phyloP scores from a whole-genome alignment of 2,888 invertebrate genomes.

The Drosophila formosana region DNA sequence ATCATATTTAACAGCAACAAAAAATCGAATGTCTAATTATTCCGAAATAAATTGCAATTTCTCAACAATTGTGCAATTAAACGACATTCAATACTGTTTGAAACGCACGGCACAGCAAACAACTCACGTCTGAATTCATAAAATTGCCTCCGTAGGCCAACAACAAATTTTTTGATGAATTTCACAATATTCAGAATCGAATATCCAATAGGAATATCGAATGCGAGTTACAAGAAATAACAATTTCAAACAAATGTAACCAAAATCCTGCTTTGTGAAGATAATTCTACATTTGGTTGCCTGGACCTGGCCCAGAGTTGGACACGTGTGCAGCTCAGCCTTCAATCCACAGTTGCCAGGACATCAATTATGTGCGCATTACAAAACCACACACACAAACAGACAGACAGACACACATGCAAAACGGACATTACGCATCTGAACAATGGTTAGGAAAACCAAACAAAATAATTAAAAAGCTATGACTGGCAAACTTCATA shows the following conservation, averaged over 20 bases:
- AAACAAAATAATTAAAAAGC: slow-evolving; percentile 79
- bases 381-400: slow-evolving; percentile 47
- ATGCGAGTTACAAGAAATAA: slow-evolving; percentile 8
- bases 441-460: slow-evolving; percentile 53
- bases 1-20: too few relatives aligned
- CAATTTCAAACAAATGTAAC: slow-evolving; percentile 32
- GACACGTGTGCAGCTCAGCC: slow-evolving; percentile 32
- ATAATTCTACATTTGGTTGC: slow-evolving; percentile 45
- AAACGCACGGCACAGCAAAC: not conserved
- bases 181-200: not conserved
- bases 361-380: slow-evolving; percentile 73
- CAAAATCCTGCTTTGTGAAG: slow-evolving; percentile 31
- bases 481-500: slow-evolving; percentile 61
- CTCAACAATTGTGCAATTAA: not conserved
- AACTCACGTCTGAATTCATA: not conserved
- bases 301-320: not conserved
- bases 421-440: slow-evolving; percentile 19
- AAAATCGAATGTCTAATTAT: not conserved
- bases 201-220: slow-evolving; percentile 1
- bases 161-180: slow-evolving; percentile 3
- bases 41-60: not conserved
- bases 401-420: not conserved
- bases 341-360: slow-evolving; percentile 42
- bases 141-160: not conserved
- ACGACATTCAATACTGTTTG: not conserved